Evolutionary conservation across 2,113 vertebrate genomes (phyloP), one percentile per base, ranked within the genome.

Genomic region (Ameiurus melas): DNA sequence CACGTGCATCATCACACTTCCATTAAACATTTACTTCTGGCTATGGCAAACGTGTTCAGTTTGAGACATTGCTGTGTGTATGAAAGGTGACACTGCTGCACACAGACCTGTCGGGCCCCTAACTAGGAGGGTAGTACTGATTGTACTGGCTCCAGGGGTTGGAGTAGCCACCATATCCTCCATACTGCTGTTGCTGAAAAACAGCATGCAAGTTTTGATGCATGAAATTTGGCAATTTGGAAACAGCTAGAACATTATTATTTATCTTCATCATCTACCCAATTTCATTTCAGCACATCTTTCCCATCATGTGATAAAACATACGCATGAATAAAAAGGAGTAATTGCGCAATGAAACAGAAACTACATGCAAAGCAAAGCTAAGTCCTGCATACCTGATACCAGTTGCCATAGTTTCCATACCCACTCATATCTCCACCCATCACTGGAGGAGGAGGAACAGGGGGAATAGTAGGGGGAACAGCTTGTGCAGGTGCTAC

Each of bases 121-220:
- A 96, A 92, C 95, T 96, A 84, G 95, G 94, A 27, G 96, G 95
- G 78, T 96, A 96, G 89, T 96, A 96, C 79, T 95, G 93, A 90
- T 94, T 96, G 91, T 95, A 95, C 93, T 96, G 96, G 92, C 95
- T 96, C 96, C 96, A 97, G 43, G 94, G 90, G 88, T 94, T 95
- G 22, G 95, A 95, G 89, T 96, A 96, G 36, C 94, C 93, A 2
- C 95, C 93, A 5, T 96, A 96, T 81, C 85, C 92, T 55, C 94
- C 89, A 36, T 95, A 96, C 84, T 96, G 95, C 27, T 95, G 94
- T 89, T 95, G 95, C 92, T 94, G 78, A 51, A 66, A 27, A 27
- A 84, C 22, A 51, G 0, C 0, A 5, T 9, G 30, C 83, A 57
- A 57, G 75, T 20, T 82, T 66, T 20, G 47, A 2, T 12, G 19